Evolutionary conservation across 2,113 vertebrate genomes (phyloP).

Genomic region (Clarias magur): DNA sequence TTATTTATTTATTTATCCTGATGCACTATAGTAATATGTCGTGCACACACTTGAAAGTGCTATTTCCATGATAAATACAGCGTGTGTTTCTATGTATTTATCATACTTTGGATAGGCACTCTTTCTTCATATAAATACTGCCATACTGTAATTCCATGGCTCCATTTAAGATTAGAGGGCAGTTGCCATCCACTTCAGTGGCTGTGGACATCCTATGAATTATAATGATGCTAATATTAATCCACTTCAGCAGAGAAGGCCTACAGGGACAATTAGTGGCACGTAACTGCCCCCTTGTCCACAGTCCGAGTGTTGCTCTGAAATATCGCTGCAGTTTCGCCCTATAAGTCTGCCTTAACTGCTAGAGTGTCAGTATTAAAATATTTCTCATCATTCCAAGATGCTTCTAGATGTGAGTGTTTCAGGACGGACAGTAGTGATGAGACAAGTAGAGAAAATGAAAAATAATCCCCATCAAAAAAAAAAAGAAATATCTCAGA

Average conservation of each 20-base stretch:
- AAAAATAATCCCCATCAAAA: neutral
- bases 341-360: conserved; percentile 66
- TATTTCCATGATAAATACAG: neutral
- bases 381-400: conserved; percentile 55
- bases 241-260: conserved; percentile 60
- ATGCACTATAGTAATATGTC: neutral
- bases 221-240: conserved; percentile 65
- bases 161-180: conserved; percentile 54
- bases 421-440: neutral
- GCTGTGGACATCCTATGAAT: conserved; percentile 61
- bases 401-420: conserved; percentile 10
- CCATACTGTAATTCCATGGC: neutral
- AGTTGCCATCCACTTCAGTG: conserved; percentile 49
- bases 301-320: conserved; percentile 55
- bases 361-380: conserved; percentile 56
- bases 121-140: conserved; percentile 7
- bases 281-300: conserved; percentile 59
- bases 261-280: conserved; percentile 71
- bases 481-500: neutral
- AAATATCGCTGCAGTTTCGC: conserved; percentile 69
- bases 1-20: neutral
- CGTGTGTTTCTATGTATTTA: conserved; percentile 1
- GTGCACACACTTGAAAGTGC: neutral
- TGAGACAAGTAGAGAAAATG: neutral
- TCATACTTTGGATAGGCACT: conserved; percentile 8